phyloP scores from a whole-genome alignment of 2,888 invertebrate genomes.

The Congeria kusceri region DNA sequence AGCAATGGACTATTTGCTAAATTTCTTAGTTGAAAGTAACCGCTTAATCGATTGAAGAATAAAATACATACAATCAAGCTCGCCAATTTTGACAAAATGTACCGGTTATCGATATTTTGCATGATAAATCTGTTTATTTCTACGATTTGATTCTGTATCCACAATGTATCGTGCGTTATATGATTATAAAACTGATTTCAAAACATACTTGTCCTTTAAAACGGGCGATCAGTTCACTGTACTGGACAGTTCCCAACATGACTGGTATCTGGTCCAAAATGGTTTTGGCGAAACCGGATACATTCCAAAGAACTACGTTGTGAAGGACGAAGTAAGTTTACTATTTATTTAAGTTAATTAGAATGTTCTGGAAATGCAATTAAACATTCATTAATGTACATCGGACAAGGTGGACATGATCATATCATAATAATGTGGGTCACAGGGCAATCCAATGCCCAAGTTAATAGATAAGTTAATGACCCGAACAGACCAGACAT shows the following conservation, averaged over 20 bases:
- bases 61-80: neutral
- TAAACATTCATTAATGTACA: neutral
- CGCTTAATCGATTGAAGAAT: neutral
- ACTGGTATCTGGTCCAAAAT: slow-evolving; percentile 80
- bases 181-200: slow-evolving; percentile 71
- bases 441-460: too few relatives aligned
- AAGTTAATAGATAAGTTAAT: too few relatives aligned
- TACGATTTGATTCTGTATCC: neutral
- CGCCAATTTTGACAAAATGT: neutral
- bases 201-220: slow-evolving; percentile 73
- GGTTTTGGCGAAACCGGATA: slow-evolving; percentile 79
- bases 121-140: neutral
- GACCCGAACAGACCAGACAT: too few relatives aligned
- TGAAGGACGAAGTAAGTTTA: slow-evolving; percentile 63
- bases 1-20: neutral
- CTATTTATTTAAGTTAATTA: too few relatives aligned
- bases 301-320: slow-evolving; percentile 77
- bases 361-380: too few relatives aligned
- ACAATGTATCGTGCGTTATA: slow-evolving; percentile 78
- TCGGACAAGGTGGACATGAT: neutral
- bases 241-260: slow-evolving; percentile 67
- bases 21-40: neutral
- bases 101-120: neutral
- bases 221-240: slow-evolving; percentile 77
- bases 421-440: too few relatives aligned